Evolutionary conservation across 2,113 vertebrate species (phyloP).

Genomic region (Tachuris rubrigastra): DNA sequence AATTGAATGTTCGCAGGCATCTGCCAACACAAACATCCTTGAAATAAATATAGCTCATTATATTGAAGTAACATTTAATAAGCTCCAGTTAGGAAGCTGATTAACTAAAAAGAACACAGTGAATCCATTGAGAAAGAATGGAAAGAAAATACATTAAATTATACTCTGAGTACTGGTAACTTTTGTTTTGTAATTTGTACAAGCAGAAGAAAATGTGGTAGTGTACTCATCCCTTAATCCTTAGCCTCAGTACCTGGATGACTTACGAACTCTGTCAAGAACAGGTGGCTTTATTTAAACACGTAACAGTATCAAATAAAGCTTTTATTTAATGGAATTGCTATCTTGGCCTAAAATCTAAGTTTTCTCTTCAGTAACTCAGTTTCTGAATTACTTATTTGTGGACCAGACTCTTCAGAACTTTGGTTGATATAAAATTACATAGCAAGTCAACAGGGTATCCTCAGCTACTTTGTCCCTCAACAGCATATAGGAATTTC

Average conservation of each 20-base stretch:
- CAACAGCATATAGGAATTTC: background rate
- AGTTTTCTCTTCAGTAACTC: background rate
- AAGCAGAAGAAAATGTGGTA: background rate
- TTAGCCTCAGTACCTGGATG: background rate
- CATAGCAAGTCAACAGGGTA: background rate
- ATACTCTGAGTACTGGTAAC: background rate
- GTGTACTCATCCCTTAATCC: background rate
- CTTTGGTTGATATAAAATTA: background rate
- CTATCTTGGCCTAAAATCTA: background rate
- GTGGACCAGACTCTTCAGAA: background rate
- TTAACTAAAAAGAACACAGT: background rate
- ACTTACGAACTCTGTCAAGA: background rate
- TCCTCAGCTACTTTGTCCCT: background rate
- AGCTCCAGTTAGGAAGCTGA: background rate
- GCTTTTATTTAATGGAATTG: background rate
- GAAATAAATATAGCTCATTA: slow-evolving; percentile 30
- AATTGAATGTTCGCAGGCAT: background rate
- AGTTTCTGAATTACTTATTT: background rate
- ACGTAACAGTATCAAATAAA: background rate
- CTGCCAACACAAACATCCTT: slow-evolving; percentile 14
- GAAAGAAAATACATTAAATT: background rate
- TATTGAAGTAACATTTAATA: slow-evolving; percentile 7
- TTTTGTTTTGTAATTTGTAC: background rate
- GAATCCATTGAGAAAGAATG: background rate
- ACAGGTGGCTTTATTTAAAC: background rate